These are phyloP conservation scores for Fratercula arctica DNA, from an alignment of 2,797 vertebrate species.

Conservation along the genomic window DNA sequence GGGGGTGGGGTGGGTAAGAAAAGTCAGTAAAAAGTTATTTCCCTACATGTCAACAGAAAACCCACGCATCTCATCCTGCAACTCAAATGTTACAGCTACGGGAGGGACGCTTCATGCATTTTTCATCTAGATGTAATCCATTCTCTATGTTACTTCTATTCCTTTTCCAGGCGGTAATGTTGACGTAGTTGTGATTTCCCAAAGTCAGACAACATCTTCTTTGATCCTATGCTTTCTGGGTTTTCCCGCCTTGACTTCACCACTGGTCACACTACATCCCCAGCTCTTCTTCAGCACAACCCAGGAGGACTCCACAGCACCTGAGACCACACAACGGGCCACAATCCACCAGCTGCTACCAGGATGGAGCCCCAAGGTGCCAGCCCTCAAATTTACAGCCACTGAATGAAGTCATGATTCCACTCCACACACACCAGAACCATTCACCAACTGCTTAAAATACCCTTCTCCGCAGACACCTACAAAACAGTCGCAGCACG, in stretches of 20 bases:
- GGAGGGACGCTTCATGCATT: background rate
- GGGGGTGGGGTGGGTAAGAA: background rate
- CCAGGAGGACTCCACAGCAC: background rate
- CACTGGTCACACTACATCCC: background rate
- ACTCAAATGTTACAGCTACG: background rate
- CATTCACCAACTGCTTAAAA: background rate
- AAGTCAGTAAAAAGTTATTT: background rate
- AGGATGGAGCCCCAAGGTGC: background rate
- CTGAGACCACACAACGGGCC: fast-evolving
- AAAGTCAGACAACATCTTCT: background rate
- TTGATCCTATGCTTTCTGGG: background rate
- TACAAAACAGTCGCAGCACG: background rate
- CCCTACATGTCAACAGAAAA: background rate
- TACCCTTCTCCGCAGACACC: fast-evolving
- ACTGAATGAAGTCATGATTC: background rate
- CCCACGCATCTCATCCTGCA: background rate
- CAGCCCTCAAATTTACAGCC: background rate
- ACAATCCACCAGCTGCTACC: background rate
- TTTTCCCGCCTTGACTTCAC: background rate
- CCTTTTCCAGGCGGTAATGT: background rate
- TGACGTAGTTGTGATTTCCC: background rate
- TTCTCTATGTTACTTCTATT: background rate
- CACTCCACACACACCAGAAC: background rate
- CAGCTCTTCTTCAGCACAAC: fast-evolving
- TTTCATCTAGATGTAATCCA: background rate